Conservation (phyloP, 2,888 invertebrate species). For the Rhodophaea formosa region DNA sequence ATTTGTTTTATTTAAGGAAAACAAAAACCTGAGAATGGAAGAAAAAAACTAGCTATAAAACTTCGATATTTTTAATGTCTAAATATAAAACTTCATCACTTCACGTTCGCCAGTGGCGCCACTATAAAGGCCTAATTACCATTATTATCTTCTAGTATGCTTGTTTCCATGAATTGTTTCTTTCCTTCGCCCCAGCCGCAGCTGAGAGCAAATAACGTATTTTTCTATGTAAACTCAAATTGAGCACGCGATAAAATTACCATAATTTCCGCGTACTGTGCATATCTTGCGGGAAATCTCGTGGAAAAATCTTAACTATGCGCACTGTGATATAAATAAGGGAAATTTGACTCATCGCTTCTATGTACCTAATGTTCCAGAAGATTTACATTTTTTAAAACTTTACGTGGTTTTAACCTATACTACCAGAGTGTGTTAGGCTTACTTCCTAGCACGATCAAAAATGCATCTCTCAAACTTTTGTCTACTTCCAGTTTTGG, state of each 20-base stretch:
- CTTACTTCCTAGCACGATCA: too few species aligned
- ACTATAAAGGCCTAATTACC: background rate
- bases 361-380: background rate
- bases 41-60: too few species aligned
- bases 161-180: background rate
- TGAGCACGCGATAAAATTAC: constrained; percentile 9
- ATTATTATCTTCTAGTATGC: background rate
- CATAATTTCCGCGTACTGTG: background rate
- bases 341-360: background rate
- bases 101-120: too few species aligned
- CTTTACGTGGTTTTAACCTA: too few species aligned
- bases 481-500: too few species aligned
- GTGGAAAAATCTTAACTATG: background rate
- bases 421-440: too few species aligned
- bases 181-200: background rate
- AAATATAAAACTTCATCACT: too few species aligned
- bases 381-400: background rate
- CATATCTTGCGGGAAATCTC: constrained; percentile 9
- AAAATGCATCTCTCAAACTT: too few species aligned
- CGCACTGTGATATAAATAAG: background rate
- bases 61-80: too few species aligned
- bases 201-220: background rate
- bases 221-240: background rate
- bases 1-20: too few species aligned
- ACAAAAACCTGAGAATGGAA: too few species aligned